These are phyloP conservation scores for Rhinichthys osculus DNA, from an alignment of 2,797 vertebrate genomes.

Conservation along the genomic window DNA sequence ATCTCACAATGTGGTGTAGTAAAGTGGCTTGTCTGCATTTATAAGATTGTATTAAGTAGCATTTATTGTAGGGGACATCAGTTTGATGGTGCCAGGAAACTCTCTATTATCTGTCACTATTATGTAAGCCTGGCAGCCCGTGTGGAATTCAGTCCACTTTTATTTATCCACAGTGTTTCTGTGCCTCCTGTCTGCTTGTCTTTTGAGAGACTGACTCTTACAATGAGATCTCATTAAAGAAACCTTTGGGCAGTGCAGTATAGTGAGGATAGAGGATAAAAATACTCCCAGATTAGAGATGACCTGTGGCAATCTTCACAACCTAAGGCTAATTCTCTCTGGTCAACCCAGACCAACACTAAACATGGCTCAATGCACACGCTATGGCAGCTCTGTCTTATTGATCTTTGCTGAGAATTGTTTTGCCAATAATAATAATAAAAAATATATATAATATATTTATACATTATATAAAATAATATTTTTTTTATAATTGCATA, in stretches of 20 bases:
- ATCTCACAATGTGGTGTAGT: background rate
- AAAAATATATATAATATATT: too few relatives aligned
- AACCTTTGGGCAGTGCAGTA: conserved; percentile 31
- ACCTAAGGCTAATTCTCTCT: conserved; percentile 57
- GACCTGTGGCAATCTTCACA: conserved; percentile 52
- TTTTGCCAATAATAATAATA: background rate
- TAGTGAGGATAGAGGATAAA: conserved; percentile 46
- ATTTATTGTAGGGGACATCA: background rate
- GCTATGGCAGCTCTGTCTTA: background rate
- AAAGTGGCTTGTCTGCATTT: background rate
- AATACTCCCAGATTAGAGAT: conserved; percentile 61
- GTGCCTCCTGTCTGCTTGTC: conserved; percentile 12
- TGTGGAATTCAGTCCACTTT: conserved; percentile 7
- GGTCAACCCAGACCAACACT: conserved; percentile 31
- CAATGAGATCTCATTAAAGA: conserved; percentile 40
- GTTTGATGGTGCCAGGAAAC: background rate
- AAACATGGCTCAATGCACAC: conserved; percentile 9
- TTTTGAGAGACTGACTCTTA: conserved; percentile 14
- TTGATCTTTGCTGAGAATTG: background rate
- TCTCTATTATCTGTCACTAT: conserved; percentile 38
- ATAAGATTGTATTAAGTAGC: background rate
- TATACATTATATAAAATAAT: too few relatives aligned
- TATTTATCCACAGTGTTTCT: conserved; percentile 9
- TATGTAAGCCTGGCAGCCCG: conserved; percentile 68
- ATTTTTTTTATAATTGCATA: background rate